Conservation (phyloP, 2,888 invertebrate species). For the Encarsia formosa region DNA sequence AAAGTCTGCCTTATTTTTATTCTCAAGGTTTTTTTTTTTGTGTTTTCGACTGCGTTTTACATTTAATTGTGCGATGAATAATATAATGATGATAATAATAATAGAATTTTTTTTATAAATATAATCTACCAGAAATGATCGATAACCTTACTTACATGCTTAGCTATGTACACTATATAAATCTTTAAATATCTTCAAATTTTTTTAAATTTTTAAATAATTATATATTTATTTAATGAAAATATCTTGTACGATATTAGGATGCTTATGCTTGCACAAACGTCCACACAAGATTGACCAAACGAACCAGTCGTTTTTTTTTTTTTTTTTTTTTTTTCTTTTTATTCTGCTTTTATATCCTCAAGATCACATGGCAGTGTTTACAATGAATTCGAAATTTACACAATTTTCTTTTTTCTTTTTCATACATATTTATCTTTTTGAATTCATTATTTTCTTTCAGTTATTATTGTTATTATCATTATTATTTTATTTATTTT, state of each 20-base stretch:
- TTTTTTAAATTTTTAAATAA: conserved; percentile 17
- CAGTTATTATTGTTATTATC: too few species aligned
- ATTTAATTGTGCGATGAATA: conserved; percentile 28
- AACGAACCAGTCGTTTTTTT: conserved; percentile 14
- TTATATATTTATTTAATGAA: too few species aligned
- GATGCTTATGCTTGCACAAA: conserved; percentile 28
- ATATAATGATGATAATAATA: conserved; percentile 15
- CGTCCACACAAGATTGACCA: conserved; percentile 20
- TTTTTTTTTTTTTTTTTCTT: neutral
- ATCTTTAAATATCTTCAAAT: conserved; percentile 18
- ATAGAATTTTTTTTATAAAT: conserved; percentile 34
- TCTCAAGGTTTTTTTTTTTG: conserved; percentile 19
- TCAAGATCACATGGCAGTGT: conserved; percentile 26
- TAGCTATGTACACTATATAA: conserved; percentile 45
- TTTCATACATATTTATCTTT: conserved; percentile 9
- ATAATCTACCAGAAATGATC: conserved; percentile 43
- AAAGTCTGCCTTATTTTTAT: conserved; percentile 7
- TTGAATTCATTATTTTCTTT: too few species aligned
- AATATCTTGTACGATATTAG: conserved; percentile 12
- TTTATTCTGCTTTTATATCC: too few species aligned
- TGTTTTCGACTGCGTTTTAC: conserved; percentile 25
- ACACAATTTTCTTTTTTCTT: conserved; percentile 7
- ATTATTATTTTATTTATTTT: too few species aligned
- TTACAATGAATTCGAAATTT: conserved; percentile 24
- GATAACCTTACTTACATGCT: conserved; percentile 30